Evolutionary conservation across 2,113 vertebrate species (phyloP), one percentile per base, ranked within the genome.

Genomic region (Hylia prasina): DNA sequence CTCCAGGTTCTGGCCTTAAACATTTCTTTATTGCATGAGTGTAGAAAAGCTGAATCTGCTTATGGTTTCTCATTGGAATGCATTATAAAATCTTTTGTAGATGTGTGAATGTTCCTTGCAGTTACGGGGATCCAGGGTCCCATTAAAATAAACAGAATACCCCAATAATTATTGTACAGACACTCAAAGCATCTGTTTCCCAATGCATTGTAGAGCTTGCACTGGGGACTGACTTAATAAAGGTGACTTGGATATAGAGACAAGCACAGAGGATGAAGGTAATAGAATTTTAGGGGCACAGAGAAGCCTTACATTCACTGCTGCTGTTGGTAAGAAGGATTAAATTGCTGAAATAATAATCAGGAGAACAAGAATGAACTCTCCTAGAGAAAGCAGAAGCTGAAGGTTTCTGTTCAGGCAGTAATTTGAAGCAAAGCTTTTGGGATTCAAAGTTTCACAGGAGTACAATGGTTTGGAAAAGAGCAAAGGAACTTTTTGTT

Each of bases 101-200:
- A 93, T 57, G 28, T 70, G 68, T 86, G 90, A 71, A 87, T 94
- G 72, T 81, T 95, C 53, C 37, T 81, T 94, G 57, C 44, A 75
- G 65, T 90, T 96, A 95, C 64, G 82, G 61, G 88, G 57, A 79
- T 18, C 88, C 88, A 87, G 92, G 69, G 93, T 65, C 48, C 76
- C 79, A 93, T 93, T 95, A 95, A 95, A 93, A 95, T 94, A 96
- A 95, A 90, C 44, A 94, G 88, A 94, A 96, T 75, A 64, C 44
- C 64, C 82, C 71, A 87, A 27, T 78, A 96, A 68, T 61, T 89
- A 10, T 64, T 71, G 82, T 53, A 60, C 60, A 87, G 93, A 60
- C 71, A 64, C 82, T 94, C 47, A n/a, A 61, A 96, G 30, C 93
- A 90, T 73, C 95, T 96, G 82, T 56, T 94, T 79, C 56, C 65